These are phyloP conservation scores for Eriocheir sinensis DNA, from an alignment of 1,140 invertebrate species.

Conservation along the genomic window DNA sequence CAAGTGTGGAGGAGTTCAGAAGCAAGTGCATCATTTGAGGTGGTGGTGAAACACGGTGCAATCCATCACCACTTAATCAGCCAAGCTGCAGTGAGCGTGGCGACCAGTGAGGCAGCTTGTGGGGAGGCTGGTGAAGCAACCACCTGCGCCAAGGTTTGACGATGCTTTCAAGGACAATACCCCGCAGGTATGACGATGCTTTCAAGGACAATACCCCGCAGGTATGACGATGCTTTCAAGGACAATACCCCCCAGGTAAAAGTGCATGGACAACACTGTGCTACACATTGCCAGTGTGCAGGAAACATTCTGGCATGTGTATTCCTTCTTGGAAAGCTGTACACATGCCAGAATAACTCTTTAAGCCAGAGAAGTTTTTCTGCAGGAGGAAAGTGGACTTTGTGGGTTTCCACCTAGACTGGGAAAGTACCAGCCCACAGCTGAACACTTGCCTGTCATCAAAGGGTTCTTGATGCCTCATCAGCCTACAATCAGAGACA, in stretches of 20 bases:
- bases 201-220: too few relatives aligned
- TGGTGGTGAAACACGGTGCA: too few relatives aligned
- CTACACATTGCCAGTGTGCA: neutral
- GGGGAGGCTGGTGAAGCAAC: too few relatives aligned
- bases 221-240: slow-evolving; percentile 24
- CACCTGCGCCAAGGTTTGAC: slow-evolving; percentile 28
- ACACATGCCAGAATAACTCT: neutral
- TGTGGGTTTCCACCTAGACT: slow-evolving; percentile 25
- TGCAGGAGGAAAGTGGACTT: neutral
- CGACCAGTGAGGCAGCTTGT: too few relatives aligned
- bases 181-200: too few relatives aligned
- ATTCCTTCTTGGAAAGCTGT: slow-evolving; percentile 37
- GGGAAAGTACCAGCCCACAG: neutral
- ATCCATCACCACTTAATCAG: too few relatives aligned
- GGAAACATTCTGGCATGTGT: slow-evolving; percentile 46
- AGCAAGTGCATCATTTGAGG: too few relatives aligned
- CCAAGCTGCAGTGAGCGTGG: too few relatives aligned
- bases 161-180: neutral
- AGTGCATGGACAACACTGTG: neutral
- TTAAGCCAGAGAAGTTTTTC: slow-evolving; percentile 49
- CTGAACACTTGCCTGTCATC: neutral
- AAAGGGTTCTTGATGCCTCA: slow-evolving; percentile 35
- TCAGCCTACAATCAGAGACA: slow-evolving; percentile 22
- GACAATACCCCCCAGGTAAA: neutral
- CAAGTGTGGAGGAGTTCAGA: too few relatives aligned